Percentiles rank a stretch among this genome's conserved stretches.
phyloP scores from a whole-genome alignment of 2,113 vertebrate genomes.

The Nyctereutes procyonoides region DNA sequence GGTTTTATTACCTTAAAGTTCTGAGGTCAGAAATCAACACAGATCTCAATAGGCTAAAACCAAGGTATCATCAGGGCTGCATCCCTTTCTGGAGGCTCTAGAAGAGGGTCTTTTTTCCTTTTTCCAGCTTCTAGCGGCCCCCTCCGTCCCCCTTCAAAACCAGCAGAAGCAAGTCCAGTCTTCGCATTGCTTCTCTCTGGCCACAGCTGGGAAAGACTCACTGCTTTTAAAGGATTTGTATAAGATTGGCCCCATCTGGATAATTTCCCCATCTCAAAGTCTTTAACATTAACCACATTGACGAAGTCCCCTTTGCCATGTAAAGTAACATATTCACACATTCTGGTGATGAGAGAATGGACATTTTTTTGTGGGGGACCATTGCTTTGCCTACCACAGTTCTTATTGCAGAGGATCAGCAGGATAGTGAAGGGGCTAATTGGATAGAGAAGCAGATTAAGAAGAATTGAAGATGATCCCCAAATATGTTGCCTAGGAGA shows the following conservation, averaged over 20 bases:
- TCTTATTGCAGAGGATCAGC: background rate
- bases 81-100: background rate
- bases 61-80: background rate
- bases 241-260: background rate
- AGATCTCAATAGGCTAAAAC: background rate
- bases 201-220: background rate
- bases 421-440: background rate
- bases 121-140: background rate
- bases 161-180: background rate
- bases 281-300: background rate
- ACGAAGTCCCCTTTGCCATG: background rate
- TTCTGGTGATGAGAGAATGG: background rate
- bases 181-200: background rate
- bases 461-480: slow-evolving; percentile 28
- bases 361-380: background rate
- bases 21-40: background rate
- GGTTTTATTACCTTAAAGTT: background rate
- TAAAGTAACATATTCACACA: background rate
- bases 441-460: background rate
- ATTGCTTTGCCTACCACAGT: background rate
- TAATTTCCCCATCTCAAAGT: background rate
- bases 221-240: background rate
- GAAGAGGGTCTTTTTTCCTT: background rate
- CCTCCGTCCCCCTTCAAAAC: background rate
- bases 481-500: background rate